Percentiles rank a stretch among this genome's conserved stretches.
Conservation (phyloP, 2,113 vertebrate species). For the Chaetorhynchus papuensis region DNA sequence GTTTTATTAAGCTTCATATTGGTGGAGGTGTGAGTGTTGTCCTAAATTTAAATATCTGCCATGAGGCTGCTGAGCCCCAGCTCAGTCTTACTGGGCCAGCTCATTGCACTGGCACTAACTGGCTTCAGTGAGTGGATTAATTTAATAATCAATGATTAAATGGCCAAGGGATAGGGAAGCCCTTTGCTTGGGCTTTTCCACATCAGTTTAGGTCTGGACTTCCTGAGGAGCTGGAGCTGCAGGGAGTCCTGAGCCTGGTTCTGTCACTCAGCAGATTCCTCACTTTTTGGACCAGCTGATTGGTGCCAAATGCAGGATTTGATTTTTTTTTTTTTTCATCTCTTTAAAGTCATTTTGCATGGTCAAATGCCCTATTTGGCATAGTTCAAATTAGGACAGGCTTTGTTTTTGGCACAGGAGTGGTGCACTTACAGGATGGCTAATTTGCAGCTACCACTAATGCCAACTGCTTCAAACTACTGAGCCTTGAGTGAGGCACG, state of each 20-base stretch:
- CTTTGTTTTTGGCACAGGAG: background rate
- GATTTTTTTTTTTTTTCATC: background rate
- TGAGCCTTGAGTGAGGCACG: background rate
- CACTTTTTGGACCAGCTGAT: background rate
- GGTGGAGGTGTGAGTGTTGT: background rate
- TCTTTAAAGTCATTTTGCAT: background rate
- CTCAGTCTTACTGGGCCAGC: background rate
- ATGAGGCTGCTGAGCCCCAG: background rate
- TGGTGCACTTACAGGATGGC: background rate
- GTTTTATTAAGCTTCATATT: background rate
- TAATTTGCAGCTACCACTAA: background rate
- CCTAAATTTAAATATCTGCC: background rate
- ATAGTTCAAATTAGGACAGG: background rate
- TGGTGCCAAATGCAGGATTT: background rate
- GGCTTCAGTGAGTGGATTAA: background rate
- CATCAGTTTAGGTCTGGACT: background rate
- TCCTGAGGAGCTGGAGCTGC: background rate
- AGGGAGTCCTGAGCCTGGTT: background rate
- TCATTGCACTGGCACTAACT: background rate
- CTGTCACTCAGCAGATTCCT: background rate
- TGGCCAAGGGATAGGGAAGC: background rate
- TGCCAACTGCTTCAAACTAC: background rate
- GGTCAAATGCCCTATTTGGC: slow-evolving; percentile 2
- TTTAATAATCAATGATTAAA: background rate
- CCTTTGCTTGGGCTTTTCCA: background rate